A percentile compares a stretch with the other conserved stretches of the same genome.
These are phyloP conservation scores for Sinhomidia bicolor DNA, from an alignment of 2,888 invertebrate genomes.

Conservation along the genomic window DNA sequence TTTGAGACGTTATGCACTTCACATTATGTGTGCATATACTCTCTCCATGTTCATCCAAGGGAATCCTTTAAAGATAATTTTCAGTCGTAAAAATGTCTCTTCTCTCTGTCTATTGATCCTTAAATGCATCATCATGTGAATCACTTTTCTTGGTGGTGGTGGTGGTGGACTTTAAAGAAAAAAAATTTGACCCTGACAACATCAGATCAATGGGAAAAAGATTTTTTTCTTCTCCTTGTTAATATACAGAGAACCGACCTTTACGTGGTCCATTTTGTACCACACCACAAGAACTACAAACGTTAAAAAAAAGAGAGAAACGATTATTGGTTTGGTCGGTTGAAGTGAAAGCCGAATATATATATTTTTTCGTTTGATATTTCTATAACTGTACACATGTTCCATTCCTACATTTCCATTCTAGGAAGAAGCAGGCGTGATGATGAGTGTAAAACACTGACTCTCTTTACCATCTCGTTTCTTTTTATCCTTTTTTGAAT, in stretches of 20 bases:
- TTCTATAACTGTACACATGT: conserved; percentile 1
- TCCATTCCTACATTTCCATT: neutral
- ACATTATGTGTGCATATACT: neutral
- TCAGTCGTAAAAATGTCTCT: conserved; percentile 60
- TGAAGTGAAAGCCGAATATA: neutral
- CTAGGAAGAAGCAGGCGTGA: neutral
- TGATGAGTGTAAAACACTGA: neutral
- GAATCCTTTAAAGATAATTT: conserved; percentile 63
- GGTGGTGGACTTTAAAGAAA: neutral
- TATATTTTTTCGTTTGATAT: neutral
- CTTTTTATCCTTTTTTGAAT: neutral
- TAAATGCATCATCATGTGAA: conserved; percentile 45
- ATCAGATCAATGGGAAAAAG: conserved; percentile 7
- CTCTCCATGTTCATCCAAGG: conserved; percentile 10
- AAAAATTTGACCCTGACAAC: neutral
- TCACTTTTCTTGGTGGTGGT: too few species aligned
- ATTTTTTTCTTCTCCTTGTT: neutral
- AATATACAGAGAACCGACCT: neutral
- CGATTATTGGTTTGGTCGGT: conserved; percentile 22
- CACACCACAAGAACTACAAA: conserved; percentile 20
- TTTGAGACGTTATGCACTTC: conserved; percentile 50
- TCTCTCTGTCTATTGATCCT: conserved; percentile 24
- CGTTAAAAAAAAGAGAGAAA: neutral
- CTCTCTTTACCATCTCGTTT: neutral
- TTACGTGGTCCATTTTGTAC: conserved; percentile 52